Conservation (phyloP, 2,888 invertebrate species). For the Sarcophaga carnaria region DNA sequence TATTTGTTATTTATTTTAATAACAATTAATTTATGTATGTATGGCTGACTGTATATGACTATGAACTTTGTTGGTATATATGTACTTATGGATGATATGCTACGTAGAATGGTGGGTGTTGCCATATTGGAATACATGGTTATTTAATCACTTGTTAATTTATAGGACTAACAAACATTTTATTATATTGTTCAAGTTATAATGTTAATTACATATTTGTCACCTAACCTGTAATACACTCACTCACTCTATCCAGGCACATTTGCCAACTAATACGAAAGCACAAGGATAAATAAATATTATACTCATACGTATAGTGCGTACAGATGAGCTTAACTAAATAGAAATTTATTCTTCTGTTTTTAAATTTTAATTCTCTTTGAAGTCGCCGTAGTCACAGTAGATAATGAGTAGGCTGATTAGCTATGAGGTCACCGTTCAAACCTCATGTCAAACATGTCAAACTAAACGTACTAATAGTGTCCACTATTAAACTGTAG, state of each 20-base stretch:
- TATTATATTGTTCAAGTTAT: conserved; percentile 65
- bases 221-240: conserved; percentile 54
- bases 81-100: neutral
- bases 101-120: conserved; percentile 22
- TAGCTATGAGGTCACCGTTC: no score
- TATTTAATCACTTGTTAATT: conserved; percentile 66
- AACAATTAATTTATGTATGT: conserved; percentile 35
- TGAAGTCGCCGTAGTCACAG: no score
- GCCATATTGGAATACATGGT: conserved; percentile 30
- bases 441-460: no score
- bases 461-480: no score
- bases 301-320: no score
- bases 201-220: conserved; percentile 68
- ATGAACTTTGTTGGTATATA: conserved; percentile 1
- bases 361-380: no score
- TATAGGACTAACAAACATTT: conserved; percentile 66
- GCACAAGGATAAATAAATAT: no score
- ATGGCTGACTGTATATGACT: neutral
- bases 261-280: neutral
- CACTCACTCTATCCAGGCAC: neutral
- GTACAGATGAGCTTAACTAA: no score
- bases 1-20: conserved; percentile 16
- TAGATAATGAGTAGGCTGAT: no score
- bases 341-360: no score
- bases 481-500: no score